These are phyloP conservation scores for Bombus soroeensis DNA, from an alignment of 1,140 invertebrate species.

Conservation along the genomic window DNA sequence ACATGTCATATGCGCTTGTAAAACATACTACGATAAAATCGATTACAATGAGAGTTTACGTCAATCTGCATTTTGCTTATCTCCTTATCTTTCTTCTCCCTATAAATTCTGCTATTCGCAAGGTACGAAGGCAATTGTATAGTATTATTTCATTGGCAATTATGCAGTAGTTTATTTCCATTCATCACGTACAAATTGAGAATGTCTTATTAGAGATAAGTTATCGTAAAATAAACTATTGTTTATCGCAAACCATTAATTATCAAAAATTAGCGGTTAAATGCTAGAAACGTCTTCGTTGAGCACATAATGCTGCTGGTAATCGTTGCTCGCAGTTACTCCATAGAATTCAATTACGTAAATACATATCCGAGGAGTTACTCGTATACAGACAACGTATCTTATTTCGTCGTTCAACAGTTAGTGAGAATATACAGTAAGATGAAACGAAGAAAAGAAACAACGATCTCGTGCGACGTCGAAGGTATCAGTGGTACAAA, in stretches of 20 bases:
- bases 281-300: neutral
- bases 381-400: no score
- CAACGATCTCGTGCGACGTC: neutral
- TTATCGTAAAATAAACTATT: no score
- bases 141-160: neutral
- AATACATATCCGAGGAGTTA: neutral
- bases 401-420: neutral
- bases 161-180: neutral
- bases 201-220: neutral
- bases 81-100: neutral
- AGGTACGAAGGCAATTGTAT: neutral
- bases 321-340: neutral
- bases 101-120: neutral
- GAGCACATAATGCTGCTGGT: neutral
- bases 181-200: neutral
- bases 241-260: neutral
- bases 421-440: neutral
- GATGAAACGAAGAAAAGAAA: conserved; percentile 12
- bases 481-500: neutral
- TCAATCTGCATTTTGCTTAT: neutral
- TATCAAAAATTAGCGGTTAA: neutral
- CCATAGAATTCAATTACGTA: neutral
- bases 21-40: neutral
- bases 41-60: neutral
- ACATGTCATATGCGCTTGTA: neutral